Conservation (phyloP, 2,113 vertebrate genomes). For the Spermophilus dauricus region DNA sequence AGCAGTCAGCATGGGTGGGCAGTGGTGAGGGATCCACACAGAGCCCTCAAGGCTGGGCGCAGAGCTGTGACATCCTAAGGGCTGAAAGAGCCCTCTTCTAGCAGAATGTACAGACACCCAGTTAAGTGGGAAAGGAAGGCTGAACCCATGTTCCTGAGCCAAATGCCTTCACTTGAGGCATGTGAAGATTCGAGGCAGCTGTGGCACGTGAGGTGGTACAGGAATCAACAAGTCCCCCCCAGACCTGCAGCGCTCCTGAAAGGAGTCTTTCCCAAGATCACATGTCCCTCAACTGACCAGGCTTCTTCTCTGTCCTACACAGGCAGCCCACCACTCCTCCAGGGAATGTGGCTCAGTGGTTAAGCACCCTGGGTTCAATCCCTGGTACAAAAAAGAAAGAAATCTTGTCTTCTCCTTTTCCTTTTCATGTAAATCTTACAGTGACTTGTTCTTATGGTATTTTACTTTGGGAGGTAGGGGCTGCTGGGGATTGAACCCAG, state of each 20-base stretch:
- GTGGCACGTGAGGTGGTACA: too few species aligned
- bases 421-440: slow-evolving; percentile 93
- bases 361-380: too few species aligned
- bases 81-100: too few species aligned
- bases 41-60: too few species aligned
- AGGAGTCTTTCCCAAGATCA: background rate
- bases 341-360: too few species aligned
- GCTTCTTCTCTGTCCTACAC: background rate
- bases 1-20: too few species aligned
- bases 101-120: background rate
- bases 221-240: background rate
- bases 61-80: too few species aligned
- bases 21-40: too few species aligned
- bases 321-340: background rate
- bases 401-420: slow-evolving; percentile 85
- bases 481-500: too few species aligned
- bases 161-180: too few species aligned
- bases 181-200: too few species aligned
- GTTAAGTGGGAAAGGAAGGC: background rate
- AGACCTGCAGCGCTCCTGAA: background rate
- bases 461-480: too few species aligned
- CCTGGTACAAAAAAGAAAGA: background rate
- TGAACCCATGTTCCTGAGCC: background rate
- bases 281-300: background rate
- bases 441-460: slow-evolving; percentile 90